Conservation (phyloP, 2,113 vertebrate species). For the Pteropus alecto region DNA sequence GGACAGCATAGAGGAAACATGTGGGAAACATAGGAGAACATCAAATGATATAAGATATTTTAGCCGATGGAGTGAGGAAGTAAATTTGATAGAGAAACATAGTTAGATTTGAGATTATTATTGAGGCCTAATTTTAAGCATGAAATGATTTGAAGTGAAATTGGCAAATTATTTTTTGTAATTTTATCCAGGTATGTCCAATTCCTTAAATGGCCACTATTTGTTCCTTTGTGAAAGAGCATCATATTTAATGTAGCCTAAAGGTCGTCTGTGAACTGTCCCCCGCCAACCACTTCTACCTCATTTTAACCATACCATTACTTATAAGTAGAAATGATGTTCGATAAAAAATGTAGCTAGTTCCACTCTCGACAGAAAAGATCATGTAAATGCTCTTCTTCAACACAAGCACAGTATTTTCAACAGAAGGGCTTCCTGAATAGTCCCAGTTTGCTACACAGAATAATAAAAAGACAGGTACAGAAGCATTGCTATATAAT, state of each 20-base stretch:
- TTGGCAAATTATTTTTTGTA: neutral
- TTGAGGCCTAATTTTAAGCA: neutral
- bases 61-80: neutral
- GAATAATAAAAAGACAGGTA: neutral
- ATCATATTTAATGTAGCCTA: neutral
- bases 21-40: neutral
- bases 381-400: neutral
- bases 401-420: neutral
- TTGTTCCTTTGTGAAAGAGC: neutral
- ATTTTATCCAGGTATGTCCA: neutral
- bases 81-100: neutral
- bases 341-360: neutral
- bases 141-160: neutral
- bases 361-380: neutral
- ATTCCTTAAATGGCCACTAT: neutral
- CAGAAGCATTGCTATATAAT: neutral
- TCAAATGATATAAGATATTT: neutral
- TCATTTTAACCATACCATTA: neutral
- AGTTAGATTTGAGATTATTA: accelerated
- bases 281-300: neutral
- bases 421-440: neutral
- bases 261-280: neutral
- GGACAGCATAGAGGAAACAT: no score
- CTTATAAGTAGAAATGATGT: neutral
- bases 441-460: neutral